These are phyloP conservation scores for Euphydryas editha DNA, from an alignment of 2,888 invertebrate species.

Conservation along the genomic window DNA sequence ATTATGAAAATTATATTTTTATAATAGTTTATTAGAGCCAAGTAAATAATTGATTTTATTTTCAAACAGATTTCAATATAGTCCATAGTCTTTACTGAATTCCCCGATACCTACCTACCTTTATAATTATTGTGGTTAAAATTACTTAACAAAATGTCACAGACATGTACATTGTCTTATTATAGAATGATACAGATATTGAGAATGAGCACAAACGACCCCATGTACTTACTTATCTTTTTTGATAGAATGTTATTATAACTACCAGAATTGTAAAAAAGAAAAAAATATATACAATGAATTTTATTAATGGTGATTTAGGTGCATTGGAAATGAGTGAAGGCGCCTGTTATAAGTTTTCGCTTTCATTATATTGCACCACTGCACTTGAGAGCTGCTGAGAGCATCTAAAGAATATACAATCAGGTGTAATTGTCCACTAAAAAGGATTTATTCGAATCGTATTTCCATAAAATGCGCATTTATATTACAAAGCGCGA, in stretches of 20 bases:
- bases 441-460: constrained; percentile 30
- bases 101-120: too few relatives aligned
- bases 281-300: not conserved
- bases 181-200: too few relatives aligned
- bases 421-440: constrained; percentile 36
- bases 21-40: too few relatives aligned
- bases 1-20: too few relatives aligned
- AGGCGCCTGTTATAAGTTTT: constrained; percentile 39
- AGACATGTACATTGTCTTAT: too few relatives aligned
- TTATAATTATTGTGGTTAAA: too few relatives aligned
- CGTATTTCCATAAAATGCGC: constrained; percentile 28
- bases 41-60: too few relatives aligned
- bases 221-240: too few relatives aligned
- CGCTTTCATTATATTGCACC: constrained; percentile 48
- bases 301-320: not conserved
- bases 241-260: not conserved
- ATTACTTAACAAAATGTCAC: too few relatives aligned
- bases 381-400: constrained; percentile 29
- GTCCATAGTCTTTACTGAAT: too few relatives aligned
- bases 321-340: constrained; percentile 4
- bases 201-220: too few relatives aligned
- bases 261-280: not conserved
- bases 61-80: too few relatives aligned
- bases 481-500: constrained; percentile 23
- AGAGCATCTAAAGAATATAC: constrained; percentile 30